Conservation (phyloP, 1,140 invertebrate species). For the Saccostrea glomerata region DNA sequence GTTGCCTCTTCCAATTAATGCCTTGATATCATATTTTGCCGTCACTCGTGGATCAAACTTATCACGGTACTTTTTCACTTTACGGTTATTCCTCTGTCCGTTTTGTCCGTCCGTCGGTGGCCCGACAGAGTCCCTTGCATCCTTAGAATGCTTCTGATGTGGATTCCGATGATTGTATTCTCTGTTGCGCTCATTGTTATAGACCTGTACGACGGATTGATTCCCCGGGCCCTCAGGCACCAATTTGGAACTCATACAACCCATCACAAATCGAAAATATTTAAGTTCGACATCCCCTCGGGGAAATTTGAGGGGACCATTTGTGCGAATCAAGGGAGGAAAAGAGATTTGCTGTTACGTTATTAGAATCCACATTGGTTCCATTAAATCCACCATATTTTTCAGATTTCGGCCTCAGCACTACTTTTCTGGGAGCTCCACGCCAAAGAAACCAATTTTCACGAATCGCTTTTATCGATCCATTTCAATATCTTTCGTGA, state of each 20-base stretch:
- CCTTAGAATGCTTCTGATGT: slow-evolving; percentile 57
- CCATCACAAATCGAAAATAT: slow-evolving; percentile 74
- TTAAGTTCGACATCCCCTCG: slow-evolving; percentile 68
- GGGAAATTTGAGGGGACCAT: slow-evolving; percentile 61
- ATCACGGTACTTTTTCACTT: slow-evolving; percentile 77
- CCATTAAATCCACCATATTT: slow-evolving; percentile 61
- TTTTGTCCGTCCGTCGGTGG: slow-evolving; percentile 64
- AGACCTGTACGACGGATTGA: slow-evolving; percentile 71
- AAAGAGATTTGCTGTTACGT: slow-evolving; percentile 57
- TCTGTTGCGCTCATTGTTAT: slow-evolving; percentile 63
- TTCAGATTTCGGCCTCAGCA: slow-evolving; percentile 49
- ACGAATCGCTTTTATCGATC: neutral
- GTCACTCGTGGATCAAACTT: slow-evolving; percentile 80
- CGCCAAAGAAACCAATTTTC: slow-evolving; percentile 19
- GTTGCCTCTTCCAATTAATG: slow-evolving; percentile 81
- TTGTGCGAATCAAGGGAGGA: slow-evolving; percentile 52
- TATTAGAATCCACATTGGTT: slow-evolving; percentile 63
- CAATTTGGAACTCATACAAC: slow-evolving; percentile 76
- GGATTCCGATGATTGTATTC: slow-evolving; percentile 48
- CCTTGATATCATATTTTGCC: slow-evolving; percentile 83
- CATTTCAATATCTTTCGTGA: neutral
- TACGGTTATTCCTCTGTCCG: slow-evolving; percentile 70
- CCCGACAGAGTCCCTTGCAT: slow-evolving; percentile 52
- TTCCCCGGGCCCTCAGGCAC: slow-evolving; percentile 74
- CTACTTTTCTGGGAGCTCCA: slow-evolving; percentile 10